phyloP scores from a whole-genome alignment of 2,797 vertebrate species.

The Florisuga fusca region DNA sequence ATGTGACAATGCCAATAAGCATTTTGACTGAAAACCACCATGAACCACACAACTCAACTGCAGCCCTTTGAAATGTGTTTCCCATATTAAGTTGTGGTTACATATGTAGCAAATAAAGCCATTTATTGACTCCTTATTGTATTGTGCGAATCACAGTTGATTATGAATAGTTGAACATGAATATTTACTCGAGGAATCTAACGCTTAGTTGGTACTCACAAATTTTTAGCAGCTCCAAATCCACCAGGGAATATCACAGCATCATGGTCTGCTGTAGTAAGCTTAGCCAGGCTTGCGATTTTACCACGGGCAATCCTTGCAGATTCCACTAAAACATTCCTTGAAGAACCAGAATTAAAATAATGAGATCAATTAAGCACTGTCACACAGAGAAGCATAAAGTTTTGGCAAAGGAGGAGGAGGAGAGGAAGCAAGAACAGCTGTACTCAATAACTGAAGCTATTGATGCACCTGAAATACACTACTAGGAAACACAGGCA shows the following conservation, averaged over 20 bases:
- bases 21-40: background rate
- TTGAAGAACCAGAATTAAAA: slow-evolving; percentile 47
- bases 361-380: background rate
- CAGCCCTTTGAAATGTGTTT: background rate
- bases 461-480: background rate
- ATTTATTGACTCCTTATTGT: background rate
- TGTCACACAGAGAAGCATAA: background rate
- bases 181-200: background rate
- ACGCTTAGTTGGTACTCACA: slow-evolving; percentile 76
- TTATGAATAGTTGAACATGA: background rate
- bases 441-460: background rate
- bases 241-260: slow-evolving; percentile 89
- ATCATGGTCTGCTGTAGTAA: slow-evolving; percentile 80
- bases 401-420: background rate
- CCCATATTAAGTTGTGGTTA: background rate
- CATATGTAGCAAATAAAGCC: background rate
- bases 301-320: slow-evolving; percentile 88
- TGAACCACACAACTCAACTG: background rate
- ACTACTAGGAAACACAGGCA: background rate
- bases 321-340: slow-evolving; percentile 87
- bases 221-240: slow-evolving; percentile 89
- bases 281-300: slow-evolving; percentile 80
- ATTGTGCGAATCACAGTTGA: background rate
- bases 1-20: background rate
- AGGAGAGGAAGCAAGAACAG: background rate